These are phyloP conservation scores for Melanotaenia boesemani DNA, from an alignment of 2,797 vertebrate species.

Conservation along the genomic window DNA sequence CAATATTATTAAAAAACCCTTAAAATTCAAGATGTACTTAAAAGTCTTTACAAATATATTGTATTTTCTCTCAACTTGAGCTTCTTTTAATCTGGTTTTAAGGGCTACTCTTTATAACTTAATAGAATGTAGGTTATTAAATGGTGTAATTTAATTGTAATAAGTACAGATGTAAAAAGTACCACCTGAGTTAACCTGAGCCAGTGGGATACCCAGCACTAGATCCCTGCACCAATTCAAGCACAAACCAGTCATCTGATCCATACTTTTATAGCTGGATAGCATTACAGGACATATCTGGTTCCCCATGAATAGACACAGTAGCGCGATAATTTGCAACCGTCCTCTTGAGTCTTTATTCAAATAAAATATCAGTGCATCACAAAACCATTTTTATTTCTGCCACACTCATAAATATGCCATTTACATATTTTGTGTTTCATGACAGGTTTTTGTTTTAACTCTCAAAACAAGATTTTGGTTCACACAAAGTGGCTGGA, in stretches of 20 bases:
- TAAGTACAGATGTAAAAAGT: background rate
- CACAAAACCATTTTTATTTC: background rate
- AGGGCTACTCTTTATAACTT: too few species aligned
- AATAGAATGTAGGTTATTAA: too few species aligned
- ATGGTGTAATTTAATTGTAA: background rate
- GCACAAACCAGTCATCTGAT: background rate
- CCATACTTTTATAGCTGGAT: background rate
- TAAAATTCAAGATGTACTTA: too few species aligned
- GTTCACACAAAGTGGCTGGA: background rate
- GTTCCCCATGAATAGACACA: too few species aligned
- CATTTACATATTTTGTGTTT: background rate
- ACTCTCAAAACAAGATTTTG: background rate
- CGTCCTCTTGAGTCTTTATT: background rate
- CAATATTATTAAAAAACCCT: too few species aligned
- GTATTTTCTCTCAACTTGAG: too few species aligned
- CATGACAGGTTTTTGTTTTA: background rate
- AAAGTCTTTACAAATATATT: too few species aligned
- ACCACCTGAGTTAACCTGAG: background rate
- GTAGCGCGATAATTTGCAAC: too few species aligned
- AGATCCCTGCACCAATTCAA: background rate
- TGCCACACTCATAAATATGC: background rate
- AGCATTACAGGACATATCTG: background rate
- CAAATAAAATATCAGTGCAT: background rate
- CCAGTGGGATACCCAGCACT: background rate
- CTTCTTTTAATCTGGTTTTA: too few species aligned